A percentile compares a stretch with the other conserved stretches of the same genome.
These are phyloP conservation scores for Enteromius afrohamiltoni DNA, from an alignment of 2,797 vertebrate genomes.

Conservation along the genomic window DNA sequence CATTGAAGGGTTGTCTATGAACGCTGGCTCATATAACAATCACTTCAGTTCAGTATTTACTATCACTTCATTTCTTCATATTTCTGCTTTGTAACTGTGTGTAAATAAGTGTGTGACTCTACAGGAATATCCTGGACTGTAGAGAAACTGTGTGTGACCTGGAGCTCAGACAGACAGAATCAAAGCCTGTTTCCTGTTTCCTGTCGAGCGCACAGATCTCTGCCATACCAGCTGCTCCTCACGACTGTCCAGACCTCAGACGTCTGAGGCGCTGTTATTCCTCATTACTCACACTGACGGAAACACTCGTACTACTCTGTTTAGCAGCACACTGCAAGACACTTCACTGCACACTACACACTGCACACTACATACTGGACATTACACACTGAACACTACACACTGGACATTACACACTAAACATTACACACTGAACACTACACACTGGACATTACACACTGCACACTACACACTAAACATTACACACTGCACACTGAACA, in stretches of 20 bases:
- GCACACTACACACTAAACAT: not conserved
- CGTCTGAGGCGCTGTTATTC: conserved; percentile 31
- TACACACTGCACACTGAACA: not conserved
- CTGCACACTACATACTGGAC: not conserved
- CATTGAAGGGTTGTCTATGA: no score
- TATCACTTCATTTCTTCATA: no score
- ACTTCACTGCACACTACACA: not conserved
- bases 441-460: not conserved
- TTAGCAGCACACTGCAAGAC: conserved; percentile 36
- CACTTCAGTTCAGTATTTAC: no score
- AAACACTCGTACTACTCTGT: conserved; percentile 30
- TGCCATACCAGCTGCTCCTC: not conserved
- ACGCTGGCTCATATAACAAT: no score
- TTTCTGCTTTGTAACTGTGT: no score
- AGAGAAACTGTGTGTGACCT: not conserved
- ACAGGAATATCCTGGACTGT: no score
- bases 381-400: no score
- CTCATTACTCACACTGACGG: conserved; percentile 25
- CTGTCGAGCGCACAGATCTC: not conserved
- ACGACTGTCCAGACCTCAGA: not conserved
- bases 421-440: not conserved
- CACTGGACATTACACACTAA: no score
- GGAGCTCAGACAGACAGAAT: conserved; percentile 49
- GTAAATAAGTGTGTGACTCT: no score
- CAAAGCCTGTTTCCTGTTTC: conserved; percentile 39